Evolutionary conservation across 2,888 invertebrate species (phyloP).

Genomic region (Yponomeuta sedellus): DNA sequence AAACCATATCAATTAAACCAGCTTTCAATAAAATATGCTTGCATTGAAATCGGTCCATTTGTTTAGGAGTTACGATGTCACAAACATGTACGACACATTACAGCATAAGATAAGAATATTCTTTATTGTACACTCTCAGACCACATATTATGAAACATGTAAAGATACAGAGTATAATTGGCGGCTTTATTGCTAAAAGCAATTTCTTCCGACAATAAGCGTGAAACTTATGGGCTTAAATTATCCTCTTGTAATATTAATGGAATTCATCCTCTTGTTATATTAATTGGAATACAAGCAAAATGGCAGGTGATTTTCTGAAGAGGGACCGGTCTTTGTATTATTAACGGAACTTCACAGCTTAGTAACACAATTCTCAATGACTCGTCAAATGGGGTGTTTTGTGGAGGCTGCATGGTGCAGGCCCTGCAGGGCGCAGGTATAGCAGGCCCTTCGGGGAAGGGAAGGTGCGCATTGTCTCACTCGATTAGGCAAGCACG

Average conservation of each 20-base stretch:
- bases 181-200: too few relatives aligned
- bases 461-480: slow-evolving; percentile 15
- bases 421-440: not conserved
- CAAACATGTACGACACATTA: too few relatives aligned
- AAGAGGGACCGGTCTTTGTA: not conserved
- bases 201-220: too few relatives aligned
- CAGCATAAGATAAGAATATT: too few relatives aligned
- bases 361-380: slow-evolving; percentile 1
- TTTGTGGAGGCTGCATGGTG: not conserved
- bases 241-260: not conserved
- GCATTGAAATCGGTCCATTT: too few relatives aligned
- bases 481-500: slow-evolving; percentile 10
- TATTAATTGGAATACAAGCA: not conserved
- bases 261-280: not conserved
- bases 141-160: too few relatives aligned
- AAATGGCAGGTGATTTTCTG: not conserved
- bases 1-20: too few relatives aligned
- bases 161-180: too few relatives aligned
- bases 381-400: slow-evolving; percentile 12
- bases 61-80: too few relatives aligned
- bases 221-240: not conserved
- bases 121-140: too few relatives aligned
- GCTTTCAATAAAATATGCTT: too few relatives aligned
- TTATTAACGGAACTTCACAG: slow-evolving; percentile 7
- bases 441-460: slow-evolving; percentile 7